These are phyloP conservation scores for Callyntrura sp. DNA, from an alignment of 2,888 invertebrate genomes.

Conservation along the genomic window DNA sequence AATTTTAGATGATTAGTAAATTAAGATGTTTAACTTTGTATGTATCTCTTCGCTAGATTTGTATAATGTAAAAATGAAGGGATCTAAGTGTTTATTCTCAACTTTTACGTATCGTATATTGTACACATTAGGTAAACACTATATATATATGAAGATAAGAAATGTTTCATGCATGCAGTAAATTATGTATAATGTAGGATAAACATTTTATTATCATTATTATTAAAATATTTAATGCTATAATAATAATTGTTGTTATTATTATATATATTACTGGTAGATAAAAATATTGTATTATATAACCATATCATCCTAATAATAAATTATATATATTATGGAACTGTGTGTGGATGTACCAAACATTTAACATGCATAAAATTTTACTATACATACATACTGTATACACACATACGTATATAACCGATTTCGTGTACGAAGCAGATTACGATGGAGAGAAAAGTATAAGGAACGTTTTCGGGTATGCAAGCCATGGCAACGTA, in stretches of 20 bases:
- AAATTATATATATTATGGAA: slow-evolving; percentile 44
- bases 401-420: neutral
- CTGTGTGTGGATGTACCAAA: slow-evolving; percentile 49
- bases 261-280: neutral
- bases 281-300: slow-evolving; percentile 66
- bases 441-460: no score
- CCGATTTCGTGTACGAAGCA: no score
- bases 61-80: no score
- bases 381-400: slow-evolving; percentile 12
- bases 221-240: slow-evolving; percentile 1
- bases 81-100: neutral
- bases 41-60: no score
- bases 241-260: slow-evolving; percentile 20
- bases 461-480: no score
- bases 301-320: slow-evolving; percentile 69
- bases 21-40: no score
- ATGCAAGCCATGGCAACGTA: no score
- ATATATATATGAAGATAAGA: neutral
- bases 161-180: neutral
- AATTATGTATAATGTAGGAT: neutral
- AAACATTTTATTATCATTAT: slow-evolving; percentile 18
- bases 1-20: no score
- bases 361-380: slow-evolving; percentile 39
- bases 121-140: neutral
- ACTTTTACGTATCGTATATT: neutral